Conservation (phyloP, 2,888 invertebrate genomes). For the Copidosoma aretas region DNA sequence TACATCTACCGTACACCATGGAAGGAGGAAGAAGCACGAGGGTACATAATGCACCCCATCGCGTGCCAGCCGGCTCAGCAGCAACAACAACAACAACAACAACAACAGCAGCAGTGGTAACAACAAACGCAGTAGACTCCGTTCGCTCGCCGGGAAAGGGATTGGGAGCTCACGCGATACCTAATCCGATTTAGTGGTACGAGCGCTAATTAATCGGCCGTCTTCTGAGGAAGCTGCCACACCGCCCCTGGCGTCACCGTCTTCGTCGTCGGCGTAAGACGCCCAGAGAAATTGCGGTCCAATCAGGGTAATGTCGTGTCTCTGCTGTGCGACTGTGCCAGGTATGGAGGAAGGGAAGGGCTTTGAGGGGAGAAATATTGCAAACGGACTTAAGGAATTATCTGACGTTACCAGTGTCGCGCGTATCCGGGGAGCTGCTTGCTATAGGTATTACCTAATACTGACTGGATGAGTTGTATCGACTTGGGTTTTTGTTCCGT, state of each 20-base stretch:
- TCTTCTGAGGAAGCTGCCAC: constrained; percentile 21
- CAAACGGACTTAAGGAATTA: constrained; percentile 1
- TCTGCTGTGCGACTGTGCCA: background rate
- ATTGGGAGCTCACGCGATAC: constrained; percentile 22
- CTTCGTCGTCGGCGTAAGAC: background rate
- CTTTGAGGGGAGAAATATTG: constrained; percentile 17
- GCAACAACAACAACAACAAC: background rate
- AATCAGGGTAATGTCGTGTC: constrained; percentile 32
- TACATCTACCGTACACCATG: background rate
- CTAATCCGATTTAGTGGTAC: constrained; percentile 38
- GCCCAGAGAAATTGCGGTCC: constrained; percentile 34
- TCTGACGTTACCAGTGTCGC: too few relatives aligned
- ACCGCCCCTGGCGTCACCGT: background rate
- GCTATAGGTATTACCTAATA: too few relatives aligned
- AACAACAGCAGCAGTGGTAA: background rate
- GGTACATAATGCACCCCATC: background rate
- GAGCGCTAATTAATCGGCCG: constrained; percentile 40
- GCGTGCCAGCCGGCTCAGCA: too few relatives aligned
- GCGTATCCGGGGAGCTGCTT: too few relatives aligned
- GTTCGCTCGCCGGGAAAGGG: background rate
- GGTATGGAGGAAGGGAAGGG: background rate
- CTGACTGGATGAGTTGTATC: too few relatives aligned
- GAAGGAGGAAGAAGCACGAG: background rate
- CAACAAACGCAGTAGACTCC: background rate
- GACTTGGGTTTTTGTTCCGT: too few relatives aligned